Conservation (phyloP, 2,113 vertebrate genomes). For the Microtus oregoni region DNA sequence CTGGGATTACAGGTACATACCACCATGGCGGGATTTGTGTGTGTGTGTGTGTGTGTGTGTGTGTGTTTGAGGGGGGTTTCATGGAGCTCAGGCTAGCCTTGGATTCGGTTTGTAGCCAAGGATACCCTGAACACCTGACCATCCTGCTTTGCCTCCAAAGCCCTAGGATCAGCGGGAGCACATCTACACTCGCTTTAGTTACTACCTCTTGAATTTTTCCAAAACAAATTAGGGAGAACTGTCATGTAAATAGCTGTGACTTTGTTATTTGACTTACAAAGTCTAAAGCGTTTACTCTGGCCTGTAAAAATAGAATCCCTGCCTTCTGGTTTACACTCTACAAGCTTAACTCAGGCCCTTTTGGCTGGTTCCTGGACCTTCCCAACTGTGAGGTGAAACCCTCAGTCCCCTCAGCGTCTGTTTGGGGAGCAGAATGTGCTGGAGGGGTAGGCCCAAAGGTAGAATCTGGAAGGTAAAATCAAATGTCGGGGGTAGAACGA, state of each 20-base stretch:
- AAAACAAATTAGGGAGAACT: slow-evolving; percentile 25
- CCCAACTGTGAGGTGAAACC: not conserved
- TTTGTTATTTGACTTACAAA: slow-evolving; percentile 22
- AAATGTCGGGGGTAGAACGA: not conserved
- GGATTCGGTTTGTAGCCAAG: not conserved
- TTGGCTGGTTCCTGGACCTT: not conserved
- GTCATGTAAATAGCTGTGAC: slow-evolving; percentile 21
- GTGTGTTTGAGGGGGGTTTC: not conserved
- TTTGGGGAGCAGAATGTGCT: not conserved
- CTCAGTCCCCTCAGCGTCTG: not conserved
- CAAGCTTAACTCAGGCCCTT: not conserved
- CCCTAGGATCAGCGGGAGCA: too few species aligned
- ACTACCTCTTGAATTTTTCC: slow-evolving; percentile 15
- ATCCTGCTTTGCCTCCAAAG: not conserved
- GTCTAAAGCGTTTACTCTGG: not conserved
- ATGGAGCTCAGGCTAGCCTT: not conserved
- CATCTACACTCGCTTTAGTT: not conserved
- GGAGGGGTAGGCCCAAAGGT: not conserved
- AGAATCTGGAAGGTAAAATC: not conserved
- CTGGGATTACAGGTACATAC: not conserved
- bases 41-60: not conserved
- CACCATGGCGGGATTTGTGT: not conserved
- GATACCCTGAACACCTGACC: not conserved
- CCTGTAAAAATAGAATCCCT: not conserved
- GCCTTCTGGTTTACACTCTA: not conserved